A percentile compares a stretch with the other conserved stretches of the same genome.
These are phyloP conservation scores for Diadumene lineata DNA, from an alignment of 92 coral and sea anemone species.

Conservation along the genomic window DNA sequence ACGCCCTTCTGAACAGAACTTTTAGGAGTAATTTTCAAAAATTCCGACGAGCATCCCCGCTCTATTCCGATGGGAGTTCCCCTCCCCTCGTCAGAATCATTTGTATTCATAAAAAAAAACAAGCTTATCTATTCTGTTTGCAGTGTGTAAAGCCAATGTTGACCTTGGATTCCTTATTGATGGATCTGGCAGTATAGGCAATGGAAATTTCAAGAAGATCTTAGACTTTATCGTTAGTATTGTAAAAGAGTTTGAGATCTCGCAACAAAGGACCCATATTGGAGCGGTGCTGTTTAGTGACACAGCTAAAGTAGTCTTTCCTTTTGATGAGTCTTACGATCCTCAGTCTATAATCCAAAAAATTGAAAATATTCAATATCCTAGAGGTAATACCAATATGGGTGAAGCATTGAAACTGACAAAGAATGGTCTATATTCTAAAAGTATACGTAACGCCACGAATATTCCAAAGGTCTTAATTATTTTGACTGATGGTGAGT, in stretches of 20 bases:
- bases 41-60: no score
- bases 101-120: no score
- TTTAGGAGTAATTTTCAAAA: no score
- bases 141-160: slow-evolving; percentile 74
- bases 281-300: slow-evolving; percentile 41
- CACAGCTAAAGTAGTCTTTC: slow-evolving; percentile 1
- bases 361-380: slow-evolving; percentile 16
- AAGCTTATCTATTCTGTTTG: neutral
- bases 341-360: neutral
- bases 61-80: no score
- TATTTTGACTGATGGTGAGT: slow-evolving; percentile 72
- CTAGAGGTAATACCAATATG: slow-evolving; percentile 61
- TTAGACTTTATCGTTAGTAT: slow-evolving; percentile 49
- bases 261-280: slow-evolving; percentile 56
- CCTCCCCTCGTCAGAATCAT: no score
- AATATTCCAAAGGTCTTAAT: slow-evolving; percentile 60
- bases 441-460: slow-evolving; percentile 40
- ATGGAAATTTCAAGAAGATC: slow-evolving; percentile 53
- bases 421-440: slow-evolving; percentile 48
- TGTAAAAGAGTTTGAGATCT: slow-evolving; percentile 47
- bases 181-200: slow-evolving; percentile 79
- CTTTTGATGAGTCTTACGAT: slow-evolving; percentile 7
- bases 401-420: slow-evolving; percentile 66
- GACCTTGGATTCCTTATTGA: slow-evolving; percentile 78
- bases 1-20: no score